Evolutionary conservation across 2,113 vertebrate species (phyloP).

Genomic region (Myiopsitta monachus): DNA sequence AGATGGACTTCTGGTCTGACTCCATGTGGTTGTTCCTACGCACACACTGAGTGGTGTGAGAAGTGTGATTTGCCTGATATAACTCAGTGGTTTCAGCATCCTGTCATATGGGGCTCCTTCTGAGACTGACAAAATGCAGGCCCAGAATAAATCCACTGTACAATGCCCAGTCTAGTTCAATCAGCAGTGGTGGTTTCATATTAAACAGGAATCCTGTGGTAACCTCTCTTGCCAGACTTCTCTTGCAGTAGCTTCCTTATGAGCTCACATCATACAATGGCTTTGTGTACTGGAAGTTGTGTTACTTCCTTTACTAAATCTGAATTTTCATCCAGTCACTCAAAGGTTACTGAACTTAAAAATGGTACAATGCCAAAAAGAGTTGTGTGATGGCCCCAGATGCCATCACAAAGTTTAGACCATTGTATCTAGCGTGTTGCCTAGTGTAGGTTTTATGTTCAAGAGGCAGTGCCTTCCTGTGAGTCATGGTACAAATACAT

Average conservation of each 20-base stretch:
- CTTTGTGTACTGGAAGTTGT: background rate
- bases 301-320: background rate
- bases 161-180: background rate
- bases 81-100: background rate
- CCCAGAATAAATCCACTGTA: background rate
- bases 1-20: background rate
- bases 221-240: background rate
- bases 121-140: background rate
- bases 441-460: background rate
- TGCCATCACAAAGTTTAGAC: background rate
- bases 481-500: background rate
- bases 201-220: background rate
- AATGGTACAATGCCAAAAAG: background rate
- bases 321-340: background rate
- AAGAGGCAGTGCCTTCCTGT: background rate
- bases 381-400: background rate
- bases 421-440: background rate
- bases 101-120: background rate
- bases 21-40: rapidly evolving
- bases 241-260: background rate
- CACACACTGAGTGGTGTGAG: background rate
- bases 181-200: background rate
- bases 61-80: background rate
- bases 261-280: background rate
- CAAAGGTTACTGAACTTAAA: background rate